Evolutionary conservation across 2,888 invertebrate species (phyloP), one percentile per base, ranked within the genome.

Genomic region (Lithophane socia): DNA sequence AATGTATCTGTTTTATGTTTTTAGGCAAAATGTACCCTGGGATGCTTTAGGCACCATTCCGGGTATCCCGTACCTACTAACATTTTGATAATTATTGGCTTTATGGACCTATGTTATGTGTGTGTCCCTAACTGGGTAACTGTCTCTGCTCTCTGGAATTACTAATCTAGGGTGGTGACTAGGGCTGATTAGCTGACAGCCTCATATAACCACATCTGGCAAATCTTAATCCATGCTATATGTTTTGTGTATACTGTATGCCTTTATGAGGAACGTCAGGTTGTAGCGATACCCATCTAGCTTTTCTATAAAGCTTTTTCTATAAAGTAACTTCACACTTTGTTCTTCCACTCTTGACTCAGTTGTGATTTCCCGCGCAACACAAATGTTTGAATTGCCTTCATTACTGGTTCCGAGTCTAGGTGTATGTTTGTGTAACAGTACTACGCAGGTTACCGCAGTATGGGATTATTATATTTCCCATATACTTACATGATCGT

Each of bases 391-490:
- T 21, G 24, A 77, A 58, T 65, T 79, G 69, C 16, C 44, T 60
- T 79, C 68, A 9, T 77, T 78, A 79, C 18, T 44, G 13, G 56
- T 79, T 79, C 21, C 21, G 8, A 37, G 44, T 54, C 29, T 44
- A 67, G 58, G 18, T 60, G n/a, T 78, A 66, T 66, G 13, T 78
- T 60, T 67, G 52, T 52, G n/a, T 77, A 52, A 52, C 63, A 78
- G 42, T n/a, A 42, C 56, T n/a, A 37, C 42, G 49, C 21, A 76
- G 58, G 16, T 58, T 60, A 60, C 52, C 58, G 12, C 9, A 47
- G 37, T 52, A 61, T 37, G n/a, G 52, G 52, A 37, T 79, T 47
- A 54, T 79, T 61, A 79, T 78, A 52, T 52, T 37, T 69, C 13
- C 37, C 60, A 58, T 61, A 29, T 18, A 54, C 54, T 54, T 54